Base-by-base conservation (phyloP, 1,140 invertebrate species). In the Spodoptera frugiperda region DNA sequence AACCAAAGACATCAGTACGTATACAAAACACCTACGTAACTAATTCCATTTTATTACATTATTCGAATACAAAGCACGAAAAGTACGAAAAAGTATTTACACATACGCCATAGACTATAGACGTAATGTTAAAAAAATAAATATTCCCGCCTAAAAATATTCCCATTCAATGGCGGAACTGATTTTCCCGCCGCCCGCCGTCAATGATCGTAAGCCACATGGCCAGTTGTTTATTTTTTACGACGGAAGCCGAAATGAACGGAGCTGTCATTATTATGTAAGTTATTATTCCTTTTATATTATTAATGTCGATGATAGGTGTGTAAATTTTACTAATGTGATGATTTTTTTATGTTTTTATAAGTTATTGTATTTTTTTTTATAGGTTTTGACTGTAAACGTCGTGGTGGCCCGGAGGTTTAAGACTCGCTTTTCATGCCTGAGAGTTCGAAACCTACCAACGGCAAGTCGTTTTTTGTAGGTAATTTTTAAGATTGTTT, bases 181-280 rank as follows among this genome's bases (percentile, higher is more conserved):
- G 44, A 3, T 65, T 65, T 70, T 70, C 65, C 65, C 49, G 21
- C 49, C 49, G 49, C 65, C 65, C 49, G 21, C 49, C 49, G 49
- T 46, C 33, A 70, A 70, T 70, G 53, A 49, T 53, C 17, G 25
- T 51, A 17, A 15, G 12, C 46, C 65, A 70, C 65, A 70, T 70
- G 65, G 65, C 49, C 49, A 33, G 33, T 51, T 51, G 65, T 70
- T 51, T 70, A 53, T 70, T 51, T 70, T 70, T 70, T 53, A 53
- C 39, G 25, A 33, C 46, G 46, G 65, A 70, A 70, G 49, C 49
- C 9, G n/a, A 33, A 53, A 70, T 54, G 49, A n/a, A 8, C 19
- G 46, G 9, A 11, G 15, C 49, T 70, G 49, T 70, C 49, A 15
- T 17, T 53, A 39, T 39, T 39, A 14, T 14, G 1, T 49, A 67